Conservation (phyloP, 2,113 vertebrate species). For the Loxodonta africana region DNA sequence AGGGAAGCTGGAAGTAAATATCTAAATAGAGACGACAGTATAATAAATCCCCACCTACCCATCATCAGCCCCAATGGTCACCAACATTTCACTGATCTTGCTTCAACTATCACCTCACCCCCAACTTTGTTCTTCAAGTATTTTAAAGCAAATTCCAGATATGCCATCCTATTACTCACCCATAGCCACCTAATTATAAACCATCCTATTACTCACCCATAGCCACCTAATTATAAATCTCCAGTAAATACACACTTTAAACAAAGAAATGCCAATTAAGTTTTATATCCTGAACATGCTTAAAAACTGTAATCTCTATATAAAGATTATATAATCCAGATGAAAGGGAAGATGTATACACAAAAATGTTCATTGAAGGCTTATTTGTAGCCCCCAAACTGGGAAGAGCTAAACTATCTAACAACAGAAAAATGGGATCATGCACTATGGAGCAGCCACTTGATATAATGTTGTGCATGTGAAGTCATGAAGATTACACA, state of each 20-base stretch:
- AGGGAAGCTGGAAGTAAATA: neutral
- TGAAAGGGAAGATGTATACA: neutral
- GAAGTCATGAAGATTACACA: neutral
- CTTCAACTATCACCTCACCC: neutral
- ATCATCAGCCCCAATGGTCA: neutral
- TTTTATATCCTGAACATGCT: slow-evolving; percentile 44
- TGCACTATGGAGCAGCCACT: neutral
- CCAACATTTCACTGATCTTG: neutral
- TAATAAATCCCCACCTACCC: neutral
- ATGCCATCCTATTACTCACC: neutral
- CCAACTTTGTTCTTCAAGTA: neutral
- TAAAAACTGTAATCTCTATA: neutral
- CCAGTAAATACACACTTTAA: slow-evolving; percentile 25
- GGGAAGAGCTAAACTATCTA: slow-evolving; percentile 1
- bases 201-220: neutral
- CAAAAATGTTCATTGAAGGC: neutral
- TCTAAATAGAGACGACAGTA: neutral
- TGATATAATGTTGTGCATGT: neutral
- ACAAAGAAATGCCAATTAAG: neutral
- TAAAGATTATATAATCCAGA: neutral
- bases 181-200: neutral
- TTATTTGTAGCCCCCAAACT: neutral
- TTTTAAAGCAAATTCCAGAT: neutral
- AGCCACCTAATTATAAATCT: neutral
- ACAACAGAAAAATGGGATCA: neutral